A percentile compares a stretch with the other conserved stretches of the same genome.
phyloP scores from a whole-genome alignment of 2,113 vertebrate genomes.

The Tretioscincus oriximinensis region DNA sequence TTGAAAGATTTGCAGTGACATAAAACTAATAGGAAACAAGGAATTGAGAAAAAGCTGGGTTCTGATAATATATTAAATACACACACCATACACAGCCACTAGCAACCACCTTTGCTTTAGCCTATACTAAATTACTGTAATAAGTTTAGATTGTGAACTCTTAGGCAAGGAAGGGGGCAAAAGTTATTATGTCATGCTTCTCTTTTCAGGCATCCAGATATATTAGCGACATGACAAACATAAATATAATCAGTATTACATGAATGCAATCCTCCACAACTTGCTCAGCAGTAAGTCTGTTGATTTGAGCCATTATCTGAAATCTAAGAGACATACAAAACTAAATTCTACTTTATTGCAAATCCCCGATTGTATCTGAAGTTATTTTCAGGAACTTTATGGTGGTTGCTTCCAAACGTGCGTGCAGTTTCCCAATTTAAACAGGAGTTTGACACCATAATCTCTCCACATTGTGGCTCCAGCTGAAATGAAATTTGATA shows the following conservation, averaged over 20 bases:
- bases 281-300: neutral
- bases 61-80: neutral
- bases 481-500: conserved; percentile 54
- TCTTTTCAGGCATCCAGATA: conserved; percentile 28
- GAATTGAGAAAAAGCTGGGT: neutral
- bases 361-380: conserved; percentile 49
- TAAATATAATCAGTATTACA: conserved; percentile 17
- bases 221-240: conserved; percentile 13
- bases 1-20: neutral
- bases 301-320: conserved; percentile 18
- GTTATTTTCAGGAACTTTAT: conserved; percentile 60
- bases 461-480: conserved; percentile 48
- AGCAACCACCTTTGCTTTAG: neutral
- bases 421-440: conserved; percentile 42
- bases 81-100: neutral
- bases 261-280: neutral
- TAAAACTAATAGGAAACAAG: neutral
- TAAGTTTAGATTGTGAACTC: conserved; percentile 24
- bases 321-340: conserved; percentile 15
- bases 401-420: conserved; percentile 49
- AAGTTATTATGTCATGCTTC: neutral
- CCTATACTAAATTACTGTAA: conserved; percentile 8
- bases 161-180: conserved; percentile 16
- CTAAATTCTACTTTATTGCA: conserved; percentile 59
- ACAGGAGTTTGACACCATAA: conserved; percentile 44